A percentile compares a stretch with the other conserved stretches of the same genome.
Conservation (phyloP, 2,113 vertebrate species). For the Ovibos moschatus region DNA sequence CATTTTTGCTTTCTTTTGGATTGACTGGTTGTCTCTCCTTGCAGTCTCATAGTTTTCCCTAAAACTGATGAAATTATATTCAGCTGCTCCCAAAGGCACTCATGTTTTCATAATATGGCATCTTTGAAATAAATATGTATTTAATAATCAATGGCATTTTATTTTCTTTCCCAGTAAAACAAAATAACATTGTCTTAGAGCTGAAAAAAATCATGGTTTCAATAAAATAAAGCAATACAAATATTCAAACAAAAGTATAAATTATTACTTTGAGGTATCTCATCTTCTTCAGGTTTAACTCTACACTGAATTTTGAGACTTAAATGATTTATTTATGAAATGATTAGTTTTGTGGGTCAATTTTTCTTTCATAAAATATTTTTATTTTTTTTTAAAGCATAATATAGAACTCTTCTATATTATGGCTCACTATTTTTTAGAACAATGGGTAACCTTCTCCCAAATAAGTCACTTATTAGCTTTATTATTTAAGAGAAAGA, state of each 20-base stretch:
- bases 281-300: neutral
- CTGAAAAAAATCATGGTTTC: neutral
- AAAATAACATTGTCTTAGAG: neutral
- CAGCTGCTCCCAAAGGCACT: neutral
- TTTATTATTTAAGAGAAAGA: neutral
- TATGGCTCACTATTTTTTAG: neutral
- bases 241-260: neutral
- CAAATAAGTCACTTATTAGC: neutral
- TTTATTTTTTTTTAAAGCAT: neutral
- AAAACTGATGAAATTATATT: neutral
- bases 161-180: neutral
- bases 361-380: neutral
- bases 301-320: neutral
- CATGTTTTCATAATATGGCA: neutral
- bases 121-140: neutral
- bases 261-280: neutral
- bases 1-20: neutral
- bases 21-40: neutral
- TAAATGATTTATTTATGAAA: neutral
- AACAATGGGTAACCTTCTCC: neutral
- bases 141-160: neutral
- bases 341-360: neutral
- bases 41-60: neutral
- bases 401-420: neutral
- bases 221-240: neutral